Evolutionary conservation across 2,888 invertebrate genomes (phyloP), one percentile per base, ranked within the genome.

Genomic region (Isotomurus palustris): DNA sequence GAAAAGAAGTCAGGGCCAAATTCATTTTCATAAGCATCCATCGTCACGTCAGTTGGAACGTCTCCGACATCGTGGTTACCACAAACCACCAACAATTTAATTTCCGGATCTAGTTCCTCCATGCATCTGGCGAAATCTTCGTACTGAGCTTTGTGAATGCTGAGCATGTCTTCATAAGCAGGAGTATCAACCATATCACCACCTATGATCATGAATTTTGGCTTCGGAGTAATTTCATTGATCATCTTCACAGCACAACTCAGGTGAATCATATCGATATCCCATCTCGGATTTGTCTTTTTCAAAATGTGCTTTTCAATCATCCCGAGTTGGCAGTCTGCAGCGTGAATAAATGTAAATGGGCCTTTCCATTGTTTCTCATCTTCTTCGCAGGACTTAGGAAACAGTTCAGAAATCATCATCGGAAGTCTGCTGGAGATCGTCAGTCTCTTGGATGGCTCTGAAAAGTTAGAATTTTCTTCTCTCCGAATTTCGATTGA

Each of bases 61-160:
- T 80, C 73, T 14, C 78, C 78, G 25, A 80, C 71, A 67, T 80
- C 80, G 67, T 80, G 80, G 69, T 80, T 80, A 3, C 80, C 79
- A 70, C 78, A 78, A 6, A 79, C 75, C 68, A 77, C 79, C 38
- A 80, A 72, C 40, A 78, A 66, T 29, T 77, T 76, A 50, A 80
- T 78, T 2, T 73, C 72, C 3, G 74, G 70, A 63, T 78, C 72
- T 12, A 79, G 60, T 27, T 73, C 71, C 5, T 35, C 21, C 55
- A 78, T 76, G 10, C 74, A 69, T 25, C 66, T 65, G 56, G 74
- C 72, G 55, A 75, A 75, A 64, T 76, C 76, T 8, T 59, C 53
- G 45, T 74, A 73, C 63, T 77, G 77, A 6, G 56, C 63, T 21
- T 45, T 28, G 24, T 73, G 64, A 5, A 65, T 50, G 21, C 58